phyloP scores from a whole-genome alignment of 2,797 vertebrate species.

The Xenops minutus region DNA sequence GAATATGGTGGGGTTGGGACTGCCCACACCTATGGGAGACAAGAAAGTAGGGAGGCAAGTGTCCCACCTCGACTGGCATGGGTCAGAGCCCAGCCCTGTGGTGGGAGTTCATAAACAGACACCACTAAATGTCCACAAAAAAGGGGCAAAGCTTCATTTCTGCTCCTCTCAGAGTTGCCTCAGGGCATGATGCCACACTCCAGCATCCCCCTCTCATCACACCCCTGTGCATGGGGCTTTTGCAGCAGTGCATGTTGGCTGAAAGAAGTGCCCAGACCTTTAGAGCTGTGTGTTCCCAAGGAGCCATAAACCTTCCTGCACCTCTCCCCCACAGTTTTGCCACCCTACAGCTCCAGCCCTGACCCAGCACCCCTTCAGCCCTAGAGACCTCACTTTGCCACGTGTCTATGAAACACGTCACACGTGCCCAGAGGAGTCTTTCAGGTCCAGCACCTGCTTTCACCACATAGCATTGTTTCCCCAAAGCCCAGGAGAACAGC shows the following conservation, averaged over 20 bases:
- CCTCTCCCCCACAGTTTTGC: fast-evolving
- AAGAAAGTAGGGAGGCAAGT: background rate
- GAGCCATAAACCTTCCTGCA: background rate
- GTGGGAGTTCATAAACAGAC: background rate
- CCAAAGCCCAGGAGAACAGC: background rate
- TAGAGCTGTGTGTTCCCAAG: background rate
- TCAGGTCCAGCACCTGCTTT: background rate
- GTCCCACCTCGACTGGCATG: fast-evolving
- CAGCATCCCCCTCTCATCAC: background rate
- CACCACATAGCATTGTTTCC: background rate
- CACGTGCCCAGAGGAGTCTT: background rate
- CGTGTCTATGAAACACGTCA: fast-evolving
- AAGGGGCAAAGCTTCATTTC: background rate
- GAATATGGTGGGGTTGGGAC: background rate
- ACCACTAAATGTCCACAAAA: background rate
- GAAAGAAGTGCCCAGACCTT: background rate
- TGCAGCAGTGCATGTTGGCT: background rate
- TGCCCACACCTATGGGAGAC: background rate
- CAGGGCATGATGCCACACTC: fast-evolving
- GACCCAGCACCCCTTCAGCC: background rate
- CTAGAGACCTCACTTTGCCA: fast-evolving
- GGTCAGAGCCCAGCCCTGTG: background rate
- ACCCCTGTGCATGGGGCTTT: fast-evolving
- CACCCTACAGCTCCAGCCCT: background rate
- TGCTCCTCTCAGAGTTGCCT: fast-evolving